phyloP scores from a whole-genome alignment of 2,797 vertebrate genomes.

The Sebastolobus altivelis region DNA sequence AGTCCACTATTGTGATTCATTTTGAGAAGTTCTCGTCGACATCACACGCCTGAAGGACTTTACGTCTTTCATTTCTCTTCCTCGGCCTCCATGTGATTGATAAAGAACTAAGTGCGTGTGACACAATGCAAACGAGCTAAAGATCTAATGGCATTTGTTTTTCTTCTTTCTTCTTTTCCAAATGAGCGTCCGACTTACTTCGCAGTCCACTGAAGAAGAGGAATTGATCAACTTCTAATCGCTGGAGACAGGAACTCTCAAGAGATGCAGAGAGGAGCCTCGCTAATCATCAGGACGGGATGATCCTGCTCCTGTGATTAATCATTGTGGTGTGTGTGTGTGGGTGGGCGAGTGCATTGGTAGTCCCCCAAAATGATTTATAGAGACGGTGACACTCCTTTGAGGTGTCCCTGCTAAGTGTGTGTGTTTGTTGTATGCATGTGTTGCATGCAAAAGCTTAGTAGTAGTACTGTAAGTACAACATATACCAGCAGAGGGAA shows the following conservation, averaged over 20 bases:
- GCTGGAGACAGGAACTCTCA: constrained; percentile 11
- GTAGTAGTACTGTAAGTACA: neutral
- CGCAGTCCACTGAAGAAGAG: constrained; percentile 5
- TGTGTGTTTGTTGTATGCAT: neutral
- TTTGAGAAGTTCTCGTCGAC: neutral
- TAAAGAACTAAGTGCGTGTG: constrained; percentile 23
- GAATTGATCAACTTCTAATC: constrained; percentile 33
- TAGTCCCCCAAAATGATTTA: constrained; percentile 14
- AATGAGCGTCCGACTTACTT: neutral
- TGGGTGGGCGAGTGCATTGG: neutral
- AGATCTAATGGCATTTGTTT: neutral
- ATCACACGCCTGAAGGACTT: neutral
- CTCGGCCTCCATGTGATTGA: constrained; percentile 25
- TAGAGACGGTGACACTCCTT: neutral
- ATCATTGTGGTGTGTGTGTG: constrained; percentile 3
- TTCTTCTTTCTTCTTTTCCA: neutral
- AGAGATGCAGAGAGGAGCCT: constrained; percentile 1
- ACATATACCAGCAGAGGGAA: neutral
- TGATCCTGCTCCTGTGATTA: constrained; percentile 14
- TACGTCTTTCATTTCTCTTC: neutral
- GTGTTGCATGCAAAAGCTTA: neutral
- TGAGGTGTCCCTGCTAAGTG: neutral
- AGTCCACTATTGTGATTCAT: neutral
- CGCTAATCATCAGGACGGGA: neutral
- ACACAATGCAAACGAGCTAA: constrained; percentile 37